A percentile compares a stretch with the other conserved stretches of the same genome.
Conservation (phyloP, 2,888 invertebrate species). For the Scaptomyza cyrtandrae region DNA sequence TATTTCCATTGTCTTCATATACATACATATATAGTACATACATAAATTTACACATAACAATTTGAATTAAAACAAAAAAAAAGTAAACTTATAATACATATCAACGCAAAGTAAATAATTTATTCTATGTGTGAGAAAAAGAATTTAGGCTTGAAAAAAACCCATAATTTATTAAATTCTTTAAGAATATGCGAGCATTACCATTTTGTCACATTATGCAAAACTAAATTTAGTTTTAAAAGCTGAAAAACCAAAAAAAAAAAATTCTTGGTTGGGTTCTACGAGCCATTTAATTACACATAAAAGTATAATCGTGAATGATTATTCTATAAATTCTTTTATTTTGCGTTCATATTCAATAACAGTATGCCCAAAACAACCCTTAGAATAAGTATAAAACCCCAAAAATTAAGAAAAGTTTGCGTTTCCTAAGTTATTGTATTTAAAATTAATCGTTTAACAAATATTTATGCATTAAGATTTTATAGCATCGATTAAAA, state of each 20-base stretch:
- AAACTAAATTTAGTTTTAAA: neutral
- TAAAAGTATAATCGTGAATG: neutral
- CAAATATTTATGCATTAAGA: constrained; percentile 44
- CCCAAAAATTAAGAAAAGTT: constrained; percentile 25
- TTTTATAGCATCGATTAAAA: constrained; percentile 58
- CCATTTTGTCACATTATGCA: constrained; percentile 1
- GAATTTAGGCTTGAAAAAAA: constrained; percentile 3
- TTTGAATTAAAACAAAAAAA: constrained; percentile 7
- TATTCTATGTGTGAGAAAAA: constrained; percentile 9
- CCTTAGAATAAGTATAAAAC: constrained; percentile 41
- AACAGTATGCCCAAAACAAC: constrained; percentile 1
- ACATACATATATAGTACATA: constrained; percentile 6
- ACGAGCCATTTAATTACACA: constrained; percentile 4
- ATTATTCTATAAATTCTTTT: constrained; percentile 6
- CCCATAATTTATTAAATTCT: constrained; percentile 4
- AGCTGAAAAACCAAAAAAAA: neutral
- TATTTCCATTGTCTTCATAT: neutral
- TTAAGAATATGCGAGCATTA: constrained; percentile 5
- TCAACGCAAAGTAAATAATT: constrained; percentile 33
- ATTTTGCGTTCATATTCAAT: constrained; percentile 20
- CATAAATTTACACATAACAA: constrained; percentile 6
- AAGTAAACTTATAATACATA: constrained; percentile 33
- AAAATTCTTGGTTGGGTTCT: constrained; percentile 3
- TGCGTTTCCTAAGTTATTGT: constrained; percentile 50
- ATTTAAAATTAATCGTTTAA: constrained; percentile 44